phyloP scores from a whole-genome alignment of 1,140 invertebrate species.

The Eriosoma lanigerum region DNA sequence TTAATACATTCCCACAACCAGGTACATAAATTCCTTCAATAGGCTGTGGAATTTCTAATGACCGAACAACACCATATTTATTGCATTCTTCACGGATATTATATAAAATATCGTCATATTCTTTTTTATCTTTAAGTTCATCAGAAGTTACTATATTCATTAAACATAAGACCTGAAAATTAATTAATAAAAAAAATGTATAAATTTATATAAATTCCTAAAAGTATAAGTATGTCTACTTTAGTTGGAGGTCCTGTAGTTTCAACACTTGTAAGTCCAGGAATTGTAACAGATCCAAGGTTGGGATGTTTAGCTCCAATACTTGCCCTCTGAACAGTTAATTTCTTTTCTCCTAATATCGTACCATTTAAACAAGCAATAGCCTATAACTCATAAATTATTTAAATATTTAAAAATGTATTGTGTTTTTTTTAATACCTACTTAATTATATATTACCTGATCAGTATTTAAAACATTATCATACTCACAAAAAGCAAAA shows the following conservation, averaged over 20 bases:
- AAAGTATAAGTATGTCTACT: conserved; percentile 59
- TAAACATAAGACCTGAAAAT: conserved; percentile 94
- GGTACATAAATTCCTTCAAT: conserved; percentile 97
- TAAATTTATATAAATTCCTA: neutral
- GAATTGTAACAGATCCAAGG: conserved; percentile 79
- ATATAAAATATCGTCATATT: conserved; percentile 98
- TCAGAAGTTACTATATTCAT: conserved; percentile 99
- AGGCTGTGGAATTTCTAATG: conserved; percentile 96
- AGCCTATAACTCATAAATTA: conserved; percentile 65
- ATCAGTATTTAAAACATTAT: conserved; percentile 95
- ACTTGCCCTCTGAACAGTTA: conserved; percentile 96
- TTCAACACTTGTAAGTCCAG: conserved; percentile 86
- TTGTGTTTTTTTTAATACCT: no score
- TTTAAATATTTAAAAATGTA: no score
- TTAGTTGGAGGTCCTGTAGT: conserved; percentile 92
- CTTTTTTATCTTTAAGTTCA: conserved; percentile 96
- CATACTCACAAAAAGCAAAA: conserved; percentile 99
- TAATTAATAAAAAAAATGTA: conserved; percentile 56
- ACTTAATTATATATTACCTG: conserved; percentile 72
- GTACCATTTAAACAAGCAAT: conserved; percentile 99
- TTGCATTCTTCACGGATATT: conserved; percentile 98
- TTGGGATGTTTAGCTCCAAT: conserved; percentile 92
- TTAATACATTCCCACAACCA: conserved; percentile 89
- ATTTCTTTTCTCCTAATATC: conserved; percentile 98
- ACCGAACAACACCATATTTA: conserved; percentile 93